Conservation (phyloP, 1,140 invertebrate species). For the Dryas iulia region DNA sequence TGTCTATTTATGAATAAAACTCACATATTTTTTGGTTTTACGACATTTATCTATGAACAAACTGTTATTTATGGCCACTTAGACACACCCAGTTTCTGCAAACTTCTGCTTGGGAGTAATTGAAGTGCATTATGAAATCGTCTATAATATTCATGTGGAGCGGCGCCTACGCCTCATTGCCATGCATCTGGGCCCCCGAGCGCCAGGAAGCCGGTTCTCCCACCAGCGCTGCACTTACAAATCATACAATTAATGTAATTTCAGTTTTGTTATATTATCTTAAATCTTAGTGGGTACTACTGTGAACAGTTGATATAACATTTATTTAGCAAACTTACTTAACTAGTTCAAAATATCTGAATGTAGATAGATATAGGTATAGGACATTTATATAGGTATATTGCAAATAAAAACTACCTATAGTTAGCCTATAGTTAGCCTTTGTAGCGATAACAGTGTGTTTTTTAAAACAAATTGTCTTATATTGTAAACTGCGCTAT, state of each 20-base stretch:
- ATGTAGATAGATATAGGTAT: not conserved
- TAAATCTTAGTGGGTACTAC: not conserved
- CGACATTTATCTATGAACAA: slow-evolving; percentile 4
- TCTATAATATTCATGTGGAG: slow-evolving; percentile 52
- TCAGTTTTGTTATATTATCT: not conserved
- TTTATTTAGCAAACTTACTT: not conserved
- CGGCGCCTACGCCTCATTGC: slow-evolving; percentile 50
- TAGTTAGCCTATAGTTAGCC: too few species aligned
- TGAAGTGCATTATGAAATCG: slow-evolving; percentile 46
- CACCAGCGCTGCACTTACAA: slow-evolving; percentile 26
- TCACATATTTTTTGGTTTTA: not conserved
- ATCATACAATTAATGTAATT: slow-evolving; percentile 13
- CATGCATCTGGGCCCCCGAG: slow-evolving; percentile 50
- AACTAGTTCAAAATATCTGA: too few species aligned
- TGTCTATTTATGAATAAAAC: not conserved
- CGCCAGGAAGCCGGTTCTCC: slow-evolving; percentile 45
- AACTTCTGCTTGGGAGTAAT: slow-evolving; percentile 21
- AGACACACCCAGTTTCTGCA: not conserved
- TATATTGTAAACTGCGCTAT: not conserved
- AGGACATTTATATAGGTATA: not conserved
- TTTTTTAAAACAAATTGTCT: too few species aligned
- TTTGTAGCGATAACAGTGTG: too few species aligned
- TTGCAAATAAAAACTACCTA: not conserved
- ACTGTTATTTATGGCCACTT: slow-evolving; percentile 12
- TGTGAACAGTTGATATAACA: not conserved